Evolutionary conservation across 2,888 invertebrate genomes (phyloP).

Genomic region (Pammene fasciana): DNA sequence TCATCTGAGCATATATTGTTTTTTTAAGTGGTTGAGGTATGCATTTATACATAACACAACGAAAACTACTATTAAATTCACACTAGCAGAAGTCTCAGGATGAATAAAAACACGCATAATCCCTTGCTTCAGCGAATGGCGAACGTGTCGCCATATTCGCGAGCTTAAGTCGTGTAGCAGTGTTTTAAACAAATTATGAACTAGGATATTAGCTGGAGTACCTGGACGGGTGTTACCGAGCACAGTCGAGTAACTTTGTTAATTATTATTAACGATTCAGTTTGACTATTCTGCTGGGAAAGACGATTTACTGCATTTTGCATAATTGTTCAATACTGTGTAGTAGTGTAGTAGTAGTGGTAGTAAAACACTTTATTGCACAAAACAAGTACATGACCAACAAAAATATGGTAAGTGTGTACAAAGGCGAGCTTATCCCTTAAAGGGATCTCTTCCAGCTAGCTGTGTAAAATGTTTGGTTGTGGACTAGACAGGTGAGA

Average conservation of each 20-base stretch:
- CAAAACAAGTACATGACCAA: too few relatives aligned
- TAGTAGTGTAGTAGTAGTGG: too few relatives aligned
- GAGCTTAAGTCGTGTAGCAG: conserved; percentile 33
- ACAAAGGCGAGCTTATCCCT: too few relatives aligned
- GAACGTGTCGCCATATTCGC: conserved; percentile 20
- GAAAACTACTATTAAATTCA: not conserved
- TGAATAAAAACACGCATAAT: not conserved
- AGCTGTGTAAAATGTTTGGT: conserved; percentile 1
- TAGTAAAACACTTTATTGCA: too few relatives aligned
- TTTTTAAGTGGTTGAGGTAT: too few relatives aligned
- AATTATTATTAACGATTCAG: conserved; percentile 35
- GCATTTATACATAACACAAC: too few relatives aligned
- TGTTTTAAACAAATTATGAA: conserved; percentile 40
- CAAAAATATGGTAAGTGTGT: too few relatives aligned
- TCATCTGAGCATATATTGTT: too few relatives aligned
- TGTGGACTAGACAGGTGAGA: too few relatives aligned
- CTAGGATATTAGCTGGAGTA: conserved; percentile 37
- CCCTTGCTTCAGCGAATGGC: conserved; percentile 9
- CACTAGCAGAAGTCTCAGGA: not conserved
- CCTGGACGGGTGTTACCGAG: conserved; percentile 39
- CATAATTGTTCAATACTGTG: conserved; percentile 9
- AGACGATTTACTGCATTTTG: conserved; percentile 26
- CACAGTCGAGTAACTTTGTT: conserved; percentile 25
- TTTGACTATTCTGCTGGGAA: conserved; percentile 22
- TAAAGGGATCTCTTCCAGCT: too few relatives aligned